Evolutionary conservation across 2,797 vertebrate genomes (phyloP), one percentile per base, ranked within the genome.

Genomic region (Mormyrops boulengeri): DNA sequence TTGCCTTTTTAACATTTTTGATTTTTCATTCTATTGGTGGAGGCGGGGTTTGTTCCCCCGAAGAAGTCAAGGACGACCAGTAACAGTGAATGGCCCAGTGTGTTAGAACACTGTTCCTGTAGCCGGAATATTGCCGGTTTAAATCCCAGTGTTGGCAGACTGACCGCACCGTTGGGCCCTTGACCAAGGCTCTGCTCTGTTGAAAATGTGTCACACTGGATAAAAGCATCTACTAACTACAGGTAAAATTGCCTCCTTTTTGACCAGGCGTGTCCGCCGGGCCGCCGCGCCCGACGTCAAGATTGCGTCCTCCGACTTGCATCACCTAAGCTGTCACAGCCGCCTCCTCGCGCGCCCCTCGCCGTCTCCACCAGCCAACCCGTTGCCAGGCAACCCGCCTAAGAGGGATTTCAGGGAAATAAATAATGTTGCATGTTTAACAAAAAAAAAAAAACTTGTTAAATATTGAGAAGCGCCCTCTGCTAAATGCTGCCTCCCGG

Each of bases 311-410:
- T 44, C 14, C 6, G 73, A 80, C 73, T 44, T 1, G 6, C 73
- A n/a, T 19, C 38, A 47, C 14, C 77, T 41, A 22, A 22, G 85
- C 85, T 30, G 85, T 3, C 89, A 77, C 49, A 26, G 30, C 88
- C 41, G 85, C 52, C 82, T 87, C 41, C 49, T 85, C 6, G 1
- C 80, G 57, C 22, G 8, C 66, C 90, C 66, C 73, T 88, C 60
- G 6, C 89, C 73, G 73, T 66, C 85, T 82, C 86, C 88, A 44
- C 85, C 92, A 84, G 38, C 89, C 89, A 53, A 77, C 89, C 89
- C 5, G 94, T 96, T 95, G 92, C 95, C 93, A 92, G 90, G 94
- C 94, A 95, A 96, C 94, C 11, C 90, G 90, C 92, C 90, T 91
- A 92, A 91, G 88, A 87, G 73, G 91, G 91, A 91, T 93, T 91